These are phyloP conservation scores for Ochlodes sylvanus DNA, from an alignment of 2,888 invertebrate species.

Conservation along the genomic window DNA sequence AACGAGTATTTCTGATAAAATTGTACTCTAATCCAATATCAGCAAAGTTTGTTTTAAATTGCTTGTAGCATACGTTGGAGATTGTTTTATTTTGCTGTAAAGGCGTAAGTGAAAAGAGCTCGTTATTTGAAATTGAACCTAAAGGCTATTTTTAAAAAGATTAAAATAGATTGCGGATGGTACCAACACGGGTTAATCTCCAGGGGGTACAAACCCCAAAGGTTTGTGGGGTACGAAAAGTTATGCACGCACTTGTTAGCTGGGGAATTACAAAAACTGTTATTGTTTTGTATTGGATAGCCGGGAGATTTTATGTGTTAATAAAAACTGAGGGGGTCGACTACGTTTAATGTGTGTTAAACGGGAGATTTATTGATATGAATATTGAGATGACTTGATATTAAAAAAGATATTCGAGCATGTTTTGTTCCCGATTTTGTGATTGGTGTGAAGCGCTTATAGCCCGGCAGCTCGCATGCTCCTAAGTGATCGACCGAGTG, in stretches of 20 bases:
- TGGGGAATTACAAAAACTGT: constrained; percentile 79
- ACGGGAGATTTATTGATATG: constrained; percentile 62
- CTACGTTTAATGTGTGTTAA: constrained; percentile 53
- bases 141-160: constrained; percentile 43
- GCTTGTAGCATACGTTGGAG: neutral
- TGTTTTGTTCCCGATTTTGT: no score
- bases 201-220: constrained; percentile 70
- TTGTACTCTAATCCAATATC: constrained; percentile 36
- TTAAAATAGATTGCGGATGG: constrained; percentile 41
- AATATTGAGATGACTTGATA: constrained; percentile 43
- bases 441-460: no score
- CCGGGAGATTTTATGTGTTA: constrained; percentile 73
- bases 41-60: constrained; percentile 1
- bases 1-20: rapidly evolving
- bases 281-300: constrained; percentile 73
- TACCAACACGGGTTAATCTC: constrained; percentile 69
- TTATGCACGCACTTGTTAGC: constrained; percentile 80
- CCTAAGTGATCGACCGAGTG: no score
- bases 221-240: constrained; percentile 76
- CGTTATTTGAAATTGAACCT: neutral
- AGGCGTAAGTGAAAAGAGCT: neutral
- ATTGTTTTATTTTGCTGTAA: neutral
- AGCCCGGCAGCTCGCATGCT: no score
- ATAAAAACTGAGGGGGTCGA: constrained; percentile 75
- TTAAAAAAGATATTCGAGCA: neutral